Evolutionary conservation across 1,140 invertebrate species (phyloP), one percentile per base, ranked within the genome.

Genomic region (Philotrypesis tridentata): DNA sequence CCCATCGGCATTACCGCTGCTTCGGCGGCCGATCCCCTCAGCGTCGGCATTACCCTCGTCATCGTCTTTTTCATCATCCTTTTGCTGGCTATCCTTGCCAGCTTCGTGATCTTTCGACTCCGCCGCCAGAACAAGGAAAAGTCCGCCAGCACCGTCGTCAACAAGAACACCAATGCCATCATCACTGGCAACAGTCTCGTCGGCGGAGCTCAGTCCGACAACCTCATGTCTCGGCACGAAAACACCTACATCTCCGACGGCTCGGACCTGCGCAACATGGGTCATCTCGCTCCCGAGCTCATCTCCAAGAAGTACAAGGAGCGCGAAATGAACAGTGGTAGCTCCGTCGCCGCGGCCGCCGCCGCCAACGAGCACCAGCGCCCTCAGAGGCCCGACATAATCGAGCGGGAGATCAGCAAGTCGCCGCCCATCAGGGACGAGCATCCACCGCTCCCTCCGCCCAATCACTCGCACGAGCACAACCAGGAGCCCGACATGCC

Each of bases 51-150:
- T 48, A 97, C 97, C 1, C 92, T 99, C 29, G 97, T 99, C 0
- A 97, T 99, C 67, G 96, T 98, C 5, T 99, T 99, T 91, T 98
- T 99, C 87, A 95, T 97, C 3, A 96, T 97, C 68, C 91, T 98
- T 12, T 93, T 98, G 25, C 94, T 98, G 9, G 97, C 97, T 1
- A 97, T 98, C 80, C 92, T 97, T 31, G 95, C 97, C 8, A 97
- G 96, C 71, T 98, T 98, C 88, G 93, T 98, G 3, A 96, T 98
- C 11, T 98, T 98, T 89, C 94, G 96, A 25, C 91, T 97, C 78
- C 93, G 97, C 17, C 95, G 96, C 23, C 96, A 97, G 88, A 96
- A 95, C 86, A 95, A 96, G 90, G 96, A 98, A 87, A 97, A 97
- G 89, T 93, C 93, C 0, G 87, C 88, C 0, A 84, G 88, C 0